A percentile compares a stretch with the other conserved stretches of the same genome.
Evolutionary conservation across 2,888 invertebrate genomes (phyloP).

Genomic region (Doris montereyensis): DNA sequence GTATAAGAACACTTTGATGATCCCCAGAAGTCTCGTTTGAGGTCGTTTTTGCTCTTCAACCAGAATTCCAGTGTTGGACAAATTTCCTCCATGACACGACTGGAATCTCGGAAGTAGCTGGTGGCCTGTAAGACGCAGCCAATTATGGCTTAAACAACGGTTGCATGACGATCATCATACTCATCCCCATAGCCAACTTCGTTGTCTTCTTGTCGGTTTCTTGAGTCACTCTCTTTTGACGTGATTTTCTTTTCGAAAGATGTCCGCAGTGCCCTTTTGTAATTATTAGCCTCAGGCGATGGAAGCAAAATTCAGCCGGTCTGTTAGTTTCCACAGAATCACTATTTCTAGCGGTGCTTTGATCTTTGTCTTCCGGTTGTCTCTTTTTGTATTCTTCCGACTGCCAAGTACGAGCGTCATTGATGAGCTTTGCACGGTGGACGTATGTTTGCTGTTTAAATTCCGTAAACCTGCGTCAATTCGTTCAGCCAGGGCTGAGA

Average conservation of each 20-base stretch:
- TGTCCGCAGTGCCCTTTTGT: not conserved
- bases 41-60: too few relatives aligned
- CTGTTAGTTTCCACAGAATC: too few relatives aligned
- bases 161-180: too few relatives aligned
- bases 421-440: slow-evolving; percentile 35
- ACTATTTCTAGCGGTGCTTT: too few relatives aligned
- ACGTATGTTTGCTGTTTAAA: slow-evolving; percentile 34
- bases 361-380: too few relatives aligned
- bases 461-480: slow-evolving; percentile 39
- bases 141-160: too few relatives aligned
- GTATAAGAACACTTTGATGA: too few relatives aligned
- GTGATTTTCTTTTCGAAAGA: not conserved
- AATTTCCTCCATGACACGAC: slow-evolving; percentile 53
- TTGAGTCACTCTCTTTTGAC: too few relatives aligned
- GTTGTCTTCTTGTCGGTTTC: slow-evolving; percentile 46
- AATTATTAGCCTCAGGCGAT: not conserved
- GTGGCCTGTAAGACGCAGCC: slow-evolving; percentile 57
- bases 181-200: slow-evolving; percentile 52
- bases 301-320: too few relatives aligned
- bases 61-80: slow-evolving; percentile 56
- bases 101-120: slow-evolving; percentile 55
- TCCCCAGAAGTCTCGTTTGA: too few relatives aligned
- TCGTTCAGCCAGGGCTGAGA: slow-evolving; percentile 30
- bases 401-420: not conserved
- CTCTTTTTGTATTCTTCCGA: not conserved